phyloP scores from a whole-genome alignment of 2,888 invertebrate species.

The Andrena marginata region DNA sequence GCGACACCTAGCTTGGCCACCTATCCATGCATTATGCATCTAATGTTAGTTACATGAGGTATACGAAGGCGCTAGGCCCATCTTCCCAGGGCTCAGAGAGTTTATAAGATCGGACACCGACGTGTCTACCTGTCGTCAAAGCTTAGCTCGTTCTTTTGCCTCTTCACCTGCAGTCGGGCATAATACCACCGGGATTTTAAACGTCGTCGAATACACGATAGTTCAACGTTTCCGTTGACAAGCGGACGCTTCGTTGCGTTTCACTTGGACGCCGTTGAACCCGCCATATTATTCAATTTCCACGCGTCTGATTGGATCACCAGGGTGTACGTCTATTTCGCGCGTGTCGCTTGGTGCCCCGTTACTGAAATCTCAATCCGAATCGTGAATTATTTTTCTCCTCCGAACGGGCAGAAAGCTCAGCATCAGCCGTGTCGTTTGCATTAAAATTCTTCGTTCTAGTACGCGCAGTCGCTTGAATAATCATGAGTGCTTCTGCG shows the following conservation, averaged over 20 bases:
- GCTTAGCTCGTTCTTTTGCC: conserved; percentile 65
- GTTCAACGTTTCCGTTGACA: conserved; percentile 20
- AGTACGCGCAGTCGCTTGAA: not conserved
- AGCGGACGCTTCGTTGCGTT: not conserved
- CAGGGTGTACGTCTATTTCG: not conserved
- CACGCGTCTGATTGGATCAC: not conserved
- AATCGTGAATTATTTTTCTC: not conserved
- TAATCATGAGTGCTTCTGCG: not conserved
- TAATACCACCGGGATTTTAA: conserved; percentile 26
- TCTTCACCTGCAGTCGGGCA: conserved; percentile 58
- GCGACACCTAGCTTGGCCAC: conserved; percentile 78
- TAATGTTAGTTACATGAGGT: conserved; percentile 83
- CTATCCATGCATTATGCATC: conserved; percentile 83
- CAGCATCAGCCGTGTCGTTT: no score
- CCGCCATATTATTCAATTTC: not conserved
- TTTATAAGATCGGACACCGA: conserved; percentile 74
- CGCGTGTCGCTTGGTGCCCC: not conserved
- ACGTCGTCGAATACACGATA: conserved; percentile 30
- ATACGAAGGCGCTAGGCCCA: conserved; percentile 74
- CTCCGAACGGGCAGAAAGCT: not conserved
- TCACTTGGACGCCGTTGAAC: not conserved
- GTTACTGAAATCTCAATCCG: not conserved
- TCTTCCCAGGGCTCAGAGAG: conserved; percentile 67
- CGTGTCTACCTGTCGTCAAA: conserved; percentile 80
- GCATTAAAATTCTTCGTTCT: no score